These are phyloP conservation scores for Anastatus disparis DNA, from an alignment of 1,140 invertebrate genomes.

Conservation along the genomic window DNA sequence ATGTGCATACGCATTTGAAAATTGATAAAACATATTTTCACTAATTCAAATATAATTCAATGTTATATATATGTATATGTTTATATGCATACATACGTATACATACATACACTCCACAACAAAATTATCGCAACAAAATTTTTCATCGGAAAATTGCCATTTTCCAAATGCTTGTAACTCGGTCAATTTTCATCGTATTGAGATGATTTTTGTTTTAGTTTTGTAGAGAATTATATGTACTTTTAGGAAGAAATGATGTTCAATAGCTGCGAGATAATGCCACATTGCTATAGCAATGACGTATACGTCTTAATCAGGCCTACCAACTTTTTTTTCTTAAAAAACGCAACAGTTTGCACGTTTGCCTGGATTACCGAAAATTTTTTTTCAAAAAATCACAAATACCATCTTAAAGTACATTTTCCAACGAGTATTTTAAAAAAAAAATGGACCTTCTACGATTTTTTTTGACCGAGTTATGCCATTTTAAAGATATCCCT, in stretches of 20 bases:
- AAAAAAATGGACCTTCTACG: background rate
- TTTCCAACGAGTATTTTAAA: background rate
- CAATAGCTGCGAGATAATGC: background rate
- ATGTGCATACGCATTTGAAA: too few relatives aligned
- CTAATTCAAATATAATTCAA: too few relatives aligned
- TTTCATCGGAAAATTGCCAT: too few relatives aligned
- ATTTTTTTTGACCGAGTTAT: constrained; percentile 4
- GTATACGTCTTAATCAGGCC: constrained; percentile 4
- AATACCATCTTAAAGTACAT: background rate
- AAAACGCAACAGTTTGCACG: background rate
- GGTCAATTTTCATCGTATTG: constrained; percentile 4
- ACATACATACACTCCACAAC: too few relatives aligned
- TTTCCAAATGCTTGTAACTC: background rate
- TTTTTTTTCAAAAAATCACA: background rate
- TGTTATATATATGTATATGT: too few relatives aligned
- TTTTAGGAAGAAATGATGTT: background rate
- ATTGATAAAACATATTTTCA: too few relatives aligned
- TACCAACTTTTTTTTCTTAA: constrained; percentile 1
- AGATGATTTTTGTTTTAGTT: constrained; percentile 2
- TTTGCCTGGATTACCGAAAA: background rate
- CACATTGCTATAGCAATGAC: constrained; percentile 3
- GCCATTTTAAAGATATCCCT: constrained; percentile 5
- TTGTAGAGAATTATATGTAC: background rate
- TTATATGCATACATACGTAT: too few relatives aligned
- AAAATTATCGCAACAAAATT: too few relatives aligned